Evolutionary conservation across 2,797 vertebrate species (phyloP).

Genomic region (Bryconaethiops microstoma): DNA sequence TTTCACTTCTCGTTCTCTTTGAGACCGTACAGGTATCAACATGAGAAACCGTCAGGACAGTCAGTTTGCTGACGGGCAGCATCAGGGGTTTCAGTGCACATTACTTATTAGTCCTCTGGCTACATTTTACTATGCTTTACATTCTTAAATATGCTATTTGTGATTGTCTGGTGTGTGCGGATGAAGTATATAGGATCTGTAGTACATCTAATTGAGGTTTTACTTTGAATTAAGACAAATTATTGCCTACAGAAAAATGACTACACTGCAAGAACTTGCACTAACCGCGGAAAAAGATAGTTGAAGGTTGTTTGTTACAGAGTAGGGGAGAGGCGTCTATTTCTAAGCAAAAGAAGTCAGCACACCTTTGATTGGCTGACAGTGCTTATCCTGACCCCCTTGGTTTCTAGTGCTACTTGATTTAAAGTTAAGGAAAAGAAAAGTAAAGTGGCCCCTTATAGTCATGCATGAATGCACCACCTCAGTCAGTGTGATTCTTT

Average conservation of each 20-base stretch:
- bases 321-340: constrained; percentile 10
- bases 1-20: neutral
- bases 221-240: neutral
- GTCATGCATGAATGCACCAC: neutral
- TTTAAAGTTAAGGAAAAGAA: no score
- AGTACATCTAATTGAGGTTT: neutral
- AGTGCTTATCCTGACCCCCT: neutral
- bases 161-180: no score
- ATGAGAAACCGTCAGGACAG: neutral
- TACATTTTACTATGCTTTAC: no score
- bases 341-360: constrained; percentile 20
- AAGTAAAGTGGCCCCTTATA: neutral
- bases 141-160: no score
- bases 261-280: neutral
- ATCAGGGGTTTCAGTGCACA: neutral
- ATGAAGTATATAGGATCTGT: neutral
- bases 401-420: neutral
- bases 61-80: neutral
- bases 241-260: neutral
- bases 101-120: no score
- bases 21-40: neutral
- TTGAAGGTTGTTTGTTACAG: neutral
- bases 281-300: neutral
- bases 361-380: constrained; percentile 36
- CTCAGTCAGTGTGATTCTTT: no score